These are phyloP conservation scores for Ladona fulva DNA, from an alignment of 1,140 invertebrate genomes.

Conservation along the genomic window DNA sequence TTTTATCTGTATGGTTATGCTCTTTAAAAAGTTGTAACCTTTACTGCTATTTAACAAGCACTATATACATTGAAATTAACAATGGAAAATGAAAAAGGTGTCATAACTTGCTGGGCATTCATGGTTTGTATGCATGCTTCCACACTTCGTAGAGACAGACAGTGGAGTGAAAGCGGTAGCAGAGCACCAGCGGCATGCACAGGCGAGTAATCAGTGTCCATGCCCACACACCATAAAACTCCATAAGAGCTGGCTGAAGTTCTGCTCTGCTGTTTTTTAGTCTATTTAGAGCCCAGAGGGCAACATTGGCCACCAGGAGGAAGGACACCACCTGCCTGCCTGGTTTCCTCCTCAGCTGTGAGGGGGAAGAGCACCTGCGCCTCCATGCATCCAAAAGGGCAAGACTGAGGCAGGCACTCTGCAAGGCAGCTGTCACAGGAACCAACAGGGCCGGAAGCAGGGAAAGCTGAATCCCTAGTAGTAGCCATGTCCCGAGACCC, in stretches of 20 bases:
- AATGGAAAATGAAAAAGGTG: no score
- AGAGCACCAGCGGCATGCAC: conserved; percentile 60
- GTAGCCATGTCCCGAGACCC: not conserved
- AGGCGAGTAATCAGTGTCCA: conserved; percentile 66
- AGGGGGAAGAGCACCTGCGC: conserved; percentile 28
- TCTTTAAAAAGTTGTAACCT: no score
- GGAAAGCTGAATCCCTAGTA: conserved; percentile 12
- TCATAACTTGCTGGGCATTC: no score
- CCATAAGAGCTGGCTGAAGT: conserved; percentile 51
- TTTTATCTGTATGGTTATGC: no score
- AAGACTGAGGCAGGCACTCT: conserved; percentile 46
- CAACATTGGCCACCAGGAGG: conserved; percentile 42
- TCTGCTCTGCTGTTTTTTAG: conserved; percentile 54
- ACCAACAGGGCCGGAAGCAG: conserved; percentile 36
- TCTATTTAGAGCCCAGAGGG: conserved; percentile 48
- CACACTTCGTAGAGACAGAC: conserved; percentile 57
- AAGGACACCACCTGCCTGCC: conserved; percentile 44
- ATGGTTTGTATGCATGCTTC: conserved; percentile 47
- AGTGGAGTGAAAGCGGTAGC: conserved; percentile 59
- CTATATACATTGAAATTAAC: no score
- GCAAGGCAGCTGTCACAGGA: conserved; percentile 31
- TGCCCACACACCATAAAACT: conserved; percentile 55
- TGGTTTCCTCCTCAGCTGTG: conserved; percentile 35
- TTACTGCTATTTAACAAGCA: no score
- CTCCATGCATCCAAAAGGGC: conserved; percentile 50